phyloP scores from a whole-genome alignment of 2,888 invertebrate species.

The Andrena dorsata region DNA sequence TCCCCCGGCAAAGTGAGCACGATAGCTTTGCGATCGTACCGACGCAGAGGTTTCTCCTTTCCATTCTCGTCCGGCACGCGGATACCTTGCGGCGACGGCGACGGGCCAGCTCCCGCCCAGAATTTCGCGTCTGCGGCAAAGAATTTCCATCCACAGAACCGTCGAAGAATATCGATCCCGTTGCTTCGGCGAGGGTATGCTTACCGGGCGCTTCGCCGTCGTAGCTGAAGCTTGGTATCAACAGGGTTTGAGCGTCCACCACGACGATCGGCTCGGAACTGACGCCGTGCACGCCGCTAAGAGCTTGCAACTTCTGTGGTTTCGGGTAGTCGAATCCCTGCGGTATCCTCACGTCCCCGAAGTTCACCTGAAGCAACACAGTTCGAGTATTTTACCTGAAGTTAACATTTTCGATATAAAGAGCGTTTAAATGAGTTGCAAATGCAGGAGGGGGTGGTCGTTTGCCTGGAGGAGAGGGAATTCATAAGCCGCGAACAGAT shows the following conservation, averaged over 20 bases:
- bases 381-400: background rate
- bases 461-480: background rate
- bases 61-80: conserved; percentile 97
- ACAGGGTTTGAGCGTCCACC: conserved; percentile 96
- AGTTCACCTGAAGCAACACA: conserved; percentile 89
- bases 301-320: conserved; percentile 91
- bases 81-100: conserved; percentile 93
- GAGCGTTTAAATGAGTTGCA: background rate
- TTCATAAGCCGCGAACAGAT: conserved; percentile 48
- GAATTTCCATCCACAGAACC: background rate
- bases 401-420: background rate
- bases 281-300: conserved; percentile 93
- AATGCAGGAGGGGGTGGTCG: background rate
- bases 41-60: conserved; percentile 91
- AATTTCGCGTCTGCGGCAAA: conserved; percentile 93
- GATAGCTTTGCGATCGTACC: conserved; percentile 94
- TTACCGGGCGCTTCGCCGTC: conserved; percentile 97
- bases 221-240: conserved; percentile 95
- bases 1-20: conserved; percentile 95
- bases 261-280: conserved; percentile 94
- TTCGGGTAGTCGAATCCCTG: conserved; percentile 92
- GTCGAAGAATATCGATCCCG: background rate
- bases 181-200: conserved; percentile 47
- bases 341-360: conserved; percentile 94
- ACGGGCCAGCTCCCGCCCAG: conserved; percentile 94